Evolutionary conservation across 2,797 vertebrate genomes (phyloP), one percentile per base, ranked within the genome.

Genomic region (Chloroceryle inda): DNA sequence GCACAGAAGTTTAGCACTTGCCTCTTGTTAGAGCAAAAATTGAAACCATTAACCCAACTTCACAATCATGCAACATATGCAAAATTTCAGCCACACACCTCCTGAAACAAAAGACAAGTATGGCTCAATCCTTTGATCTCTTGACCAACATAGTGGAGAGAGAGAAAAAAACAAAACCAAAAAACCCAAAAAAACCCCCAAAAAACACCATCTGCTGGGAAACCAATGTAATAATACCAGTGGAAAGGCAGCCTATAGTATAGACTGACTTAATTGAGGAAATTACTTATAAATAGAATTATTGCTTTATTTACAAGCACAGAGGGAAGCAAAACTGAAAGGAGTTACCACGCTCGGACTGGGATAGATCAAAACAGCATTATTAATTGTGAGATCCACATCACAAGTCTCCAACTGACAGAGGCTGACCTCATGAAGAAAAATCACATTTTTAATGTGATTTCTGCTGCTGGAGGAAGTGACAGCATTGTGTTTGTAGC

Each of bases 41-140:
- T 97, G 94, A 91, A 97, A 97, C 90, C 92, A 95, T 90, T 80
- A 93, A 47, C 44, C n/a, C 85, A 88, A 17, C 66, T 61, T 77
- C 80, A 85, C 86, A 93, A 68, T 84, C 69, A 38, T 85, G 79
- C 44, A 78, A 56, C 95, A 95, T 92, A 96, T 96, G 96, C 91
- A 96, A 86, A 97, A 82, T 96, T 91, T 97, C 93, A 95, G 93
- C 61, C 92, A 77, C 93, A 96, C 95, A 97, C 92, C 92, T 98
- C 87, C 83, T 26, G 9, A 69, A 95, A 91, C 79, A 97, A 80
- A 88, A 92, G 76, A 83, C 55, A 97, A 96, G 72, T 91, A 87
- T 93, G 79, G 69, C 88, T 67, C 47, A 93, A 76, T 22, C 40
- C 96, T 98, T 98, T 98, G 97, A 97, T 98, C 96, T 97, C 68